Evolutionary conservation across 2,113 vertebrate genomes (phyloP).

Genomic region (Thunnus maccoyii): DNA sequence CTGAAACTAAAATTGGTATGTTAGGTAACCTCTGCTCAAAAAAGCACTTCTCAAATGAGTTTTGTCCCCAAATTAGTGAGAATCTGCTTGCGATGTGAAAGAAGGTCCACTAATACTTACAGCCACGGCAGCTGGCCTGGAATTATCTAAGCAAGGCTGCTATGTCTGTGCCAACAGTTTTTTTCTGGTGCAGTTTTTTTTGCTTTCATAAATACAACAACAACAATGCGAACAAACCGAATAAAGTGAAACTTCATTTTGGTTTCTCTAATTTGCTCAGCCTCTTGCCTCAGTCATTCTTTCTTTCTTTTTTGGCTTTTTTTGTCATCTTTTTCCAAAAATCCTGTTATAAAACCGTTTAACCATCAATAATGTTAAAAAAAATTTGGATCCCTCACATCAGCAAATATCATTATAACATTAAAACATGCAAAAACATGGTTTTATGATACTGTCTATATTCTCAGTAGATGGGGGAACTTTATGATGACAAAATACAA

Average conservation of each 20-base stretch:
- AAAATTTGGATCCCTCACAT: background rate
- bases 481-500: constrained; percentile 51
- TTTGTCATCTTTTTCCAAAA: background rate
- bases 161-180: constrained; percentile 4
- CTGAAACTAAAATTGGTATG: background rate
- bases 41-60: constrained; percentile 22
- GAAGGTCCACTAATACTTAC: constrained; percentile 16
- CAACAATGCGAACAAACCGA: background rate
- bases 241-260: background rate
- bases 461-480: constrained; percentile 13
- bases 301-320: background rate
- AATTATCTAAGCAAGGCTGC: constrained; percentile 18
- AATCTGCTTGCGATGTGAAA: constrained; percentile 5
- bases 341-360: background rate
- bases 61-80: constrained; percentile 23
- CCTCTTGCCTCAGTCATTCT: background rate
- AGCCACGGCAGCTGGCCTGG: constrained; percentile 31
- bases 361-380: background rate
- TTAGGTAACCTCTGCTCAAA: background rate
- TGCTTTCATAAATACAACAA: background rate
- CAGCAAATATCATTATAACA: background rate
- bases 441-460: constrained; percentile 2
- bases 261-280: background rate
- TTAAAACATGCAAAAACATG: constrained; percentile 11
- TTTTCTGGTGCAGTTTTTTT: background rate